Evolutionary conservation across 1,140 invertebrate genomes (phyloP).

Genomic region (Heliconius eleuchia): DNA sequence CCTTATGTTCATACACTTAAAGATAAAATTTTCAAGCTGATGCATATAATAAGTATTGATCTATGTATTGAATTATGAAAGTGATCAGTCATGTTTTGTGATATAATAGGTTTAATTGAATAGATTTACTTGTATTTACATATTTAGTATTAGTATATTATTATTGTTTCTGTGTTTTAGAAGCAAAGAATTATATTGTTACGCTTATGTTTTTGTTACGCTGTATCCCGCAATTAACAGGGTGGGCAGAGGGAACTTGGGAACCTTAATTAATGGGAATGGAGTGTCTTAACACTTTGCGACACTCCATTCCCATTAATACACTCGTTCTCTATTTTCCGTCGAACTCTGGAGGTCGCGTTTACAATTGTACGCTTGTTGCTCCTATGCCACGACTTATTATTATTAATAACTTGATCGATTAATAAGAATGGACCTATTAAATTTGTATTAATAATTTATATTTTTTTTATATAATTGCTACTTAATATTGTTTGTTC

Average conservation of each 20-base stretch:
- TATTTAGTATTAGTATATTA: slow-evolving; percentile 41
- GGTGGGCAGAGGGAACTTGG: too few species aligned
- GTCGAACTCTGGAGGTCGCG: too few species aligned
- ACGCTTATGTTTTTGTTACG: too few species aligned
- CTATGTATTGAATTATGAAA: slow-evolving; percentile 31
- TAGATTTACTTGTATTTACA: slow-evolving; percentile 52
- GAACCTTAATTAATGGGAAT: too few species aligned
- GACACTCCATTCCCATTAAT: too few species aligned
- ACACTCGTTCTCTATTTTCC: too few species aligned
- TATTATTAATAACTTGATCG: background rate
- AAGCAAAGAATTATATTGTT: slow-evolving; percentile 31
- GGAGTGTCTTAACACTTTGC: too few species aligned
- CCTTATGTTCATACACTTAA: background rate
- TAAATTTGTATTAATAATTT: background rate
- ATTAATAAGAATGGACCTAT: background rate
- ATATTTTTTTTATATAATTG: too few species aligned
- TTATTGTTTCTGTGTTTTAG: slow-evolving; percentile 44
- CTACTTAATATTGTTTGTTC: background rate
- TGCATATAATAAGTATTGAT: background rate
- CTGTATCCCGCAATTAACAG: too few species aligned
- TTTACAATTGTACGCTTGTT: too few species aligned
- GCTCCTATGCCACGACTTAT: too few species aligned
- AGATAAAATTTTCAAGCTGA: background rate
- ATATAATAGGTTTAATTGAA: slow-evolving; percentile 63
- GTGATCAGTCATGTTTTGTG: slow-evolving; percentile 74